Evolutionary conservation across 2,113 vertebrate genomes (phyloP).

Genomic region (Crocuta crocuta): DNA sequence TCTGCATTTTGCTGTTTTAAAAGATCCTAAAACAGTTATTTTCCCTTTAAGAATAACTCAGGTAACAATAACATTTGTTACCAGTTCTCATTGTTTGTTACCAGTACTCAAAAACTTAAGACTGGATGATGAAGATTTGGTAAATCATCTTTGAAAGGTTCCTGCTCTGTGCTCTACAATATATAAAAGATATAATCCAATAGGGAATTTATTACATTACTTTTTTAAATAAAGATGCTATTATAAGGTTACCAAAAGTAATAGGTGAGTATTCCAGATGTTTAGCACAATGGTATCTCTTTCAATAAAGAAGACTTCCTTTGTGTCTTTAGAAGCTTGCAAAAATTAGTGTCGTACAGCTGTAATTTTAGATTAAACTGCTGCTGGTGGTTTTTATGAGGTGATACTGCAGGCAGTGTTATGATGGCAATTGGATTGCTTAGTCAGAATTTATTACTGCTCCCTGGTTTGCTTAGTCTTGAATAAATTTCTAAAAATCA

Average conservation of each 20-base stretch:
- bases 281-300: slow-evolving; percentile 51
- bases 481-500: slow-evolving; percentile 49
- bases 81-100: not conserved
- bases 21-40: not conserved
- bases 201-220: slow-evolving; percentile 49
- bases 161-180: not conserved
- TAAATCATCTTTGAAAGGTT: slow-evolving; percentile 30
- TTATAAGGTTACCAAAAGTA: slow-evolving; percentile 52
- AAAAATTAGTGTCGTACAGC: not conserved
- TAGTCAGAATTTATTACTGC: slow-evolving; percentile 24
- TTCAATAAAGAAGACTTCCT: slow-evolving; percentile 42
- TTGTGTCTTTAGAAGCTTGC: slow-evolving; percentile 2
- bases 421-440: not conserved
- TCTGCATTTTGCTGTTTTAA: slow-evolving; percentile 18
- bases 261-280: slow-evolving; percentile 52
- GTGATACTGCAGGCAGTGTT: not conserved
- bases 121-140: slow-evolving; percentile 27
- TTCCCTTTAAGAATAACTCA: slow-evolving; percentile 29
- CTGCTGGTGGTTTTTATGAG: slow-evolving; percentile 11
- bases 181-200: slow-evolving; percentile 36
- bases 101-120: not conserved
- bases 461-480: slow-evolving; percentile 28
- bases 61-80: slow-evolving; percentile 10
- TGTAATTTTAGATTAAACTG: not conserved
- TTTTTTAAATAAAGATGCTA: slow-evolving; percentile 50